Evolutionary conservation across 1,140 invertebrate species (phyloP), one percentile per base, ranked within the genome.

Genomic region (Dinoponera quadriceps): DNA sequence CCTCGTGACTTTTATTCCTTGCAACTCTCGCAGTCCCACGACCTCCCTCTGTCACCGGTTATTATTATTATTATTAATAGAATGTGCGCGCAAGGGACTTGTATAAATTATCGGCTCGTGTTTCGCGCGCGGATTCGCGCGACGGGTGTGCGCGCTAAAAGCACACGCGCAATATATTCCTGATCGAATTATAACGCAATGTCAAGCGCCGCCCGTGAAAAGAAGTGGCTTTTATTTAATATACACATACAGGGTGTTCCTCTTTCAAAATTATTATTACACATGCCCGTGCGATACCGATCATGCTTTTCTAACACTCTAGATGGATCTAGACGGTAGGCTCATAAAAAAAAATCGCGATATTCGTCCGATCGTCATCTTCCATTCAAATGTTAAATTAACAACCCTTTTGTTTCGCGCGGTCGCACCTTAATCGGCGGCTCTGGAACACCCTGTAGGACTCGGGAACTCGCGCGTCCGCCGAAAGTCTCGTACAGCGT

Each of bases 221-320:
- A 66, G 9, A 18, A 69, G 20, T 33, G 55, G 71, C 14, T 78
- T 54, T 78, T 29, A 69, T 66, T 65, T 77, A 38, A 44, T 20
- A 38, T 38, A 20, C 18, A 13, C n/a, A 20, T 44, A 27, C 62
- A 38, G 33, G 0, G 13, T 60, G 16, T 33, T 60, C 2, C 38
- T 44, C 38, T 44, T 9, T 44, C 18, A 29, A 22, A 66, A 48
- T 75, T 62, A 51, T 49, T 27, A 29, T 73, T 9, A 44, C 38
- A 59, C 38, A 33, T 2, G 25, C 0, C 3, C 27, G 5, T 20
- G 3, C 14, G 16, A 1, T 20, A 7, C 22, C 16, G 7, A 5
- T 33, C 16, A 4, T 57, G 5, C 44, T 44, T 48, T 29, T 62
- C 60, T 5, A 20, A 60, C 25, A 27, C 16, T 29, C 13, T 29